Percentiles rank a stretch among this genome's conserved stretches.
These are phyloP conservation scores for Diachasma alloeum DNA, from an alignment of 1,140 invertebrate genomes.

Conservation along the genomic window DNA sequence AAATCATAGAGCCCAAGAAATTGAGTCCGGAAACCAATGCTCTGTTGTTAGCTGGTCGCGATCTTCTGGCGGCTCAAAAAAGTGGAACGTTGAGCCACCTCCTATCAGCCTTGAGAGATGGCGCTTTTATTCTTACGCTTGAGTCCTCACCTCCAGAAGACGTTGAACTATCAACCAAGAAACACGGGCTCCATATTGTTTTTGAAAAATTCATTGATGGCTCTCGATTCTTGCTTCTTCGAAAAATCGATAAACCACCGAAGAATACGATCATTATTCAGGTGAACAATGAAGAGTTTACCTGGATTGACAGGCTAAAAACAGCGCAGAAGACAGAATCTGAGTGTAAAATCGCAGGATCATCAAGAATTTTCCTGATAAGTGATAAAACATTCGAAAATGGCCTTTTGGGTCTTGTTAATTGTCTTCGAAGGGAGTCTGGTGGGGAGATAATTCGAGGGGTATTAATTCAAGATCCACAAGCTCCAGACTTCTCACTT, in stretches of 20 bases:
- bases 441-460: constrained; percentile 71
- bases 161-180: constrained; percentile 27
- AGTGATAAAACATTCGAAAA: constrained; percentile 71
- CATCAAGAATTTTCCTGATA: constrained; percentile 65
- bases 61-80: constrained; percentile 39
- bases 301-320: constrained; percentile 66
- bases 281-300: constrained; percentile 56
- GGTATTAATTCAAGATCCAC: constrained; percentile 72
- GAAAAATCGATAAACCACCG: constrained; percentile 42
- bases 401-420: constrained; percentile 85
- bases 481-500: constrained; percentile 73
- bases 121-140: constrained; percentile 64
- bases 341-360: constrained; percentile 27
- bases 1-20: constrained; percentile 69
- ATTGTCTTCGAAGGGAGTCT: constrained; percentile 77
- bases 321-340: constrained; percentile 66
- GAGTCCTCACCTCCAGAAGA: constrained; percentile 45
- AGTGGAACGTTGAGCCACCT: constrained; percentile 42
- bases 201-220: constrained; percentile 46
- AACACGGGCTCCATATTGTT: constrained; percentile 44
- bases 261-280: constrained; percentile 45
- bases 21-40: constrained; percentile 67
- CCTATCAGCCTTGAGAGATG: constrained; percentile 48
- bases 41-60: constrained; percentile 64
- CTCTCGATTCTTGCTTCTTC: constrained; percentile 48